phyloP scores from a whole-genome alignment of 2,113 vertebrate species.

The Periophthalmodon schlosseri region DNA sequence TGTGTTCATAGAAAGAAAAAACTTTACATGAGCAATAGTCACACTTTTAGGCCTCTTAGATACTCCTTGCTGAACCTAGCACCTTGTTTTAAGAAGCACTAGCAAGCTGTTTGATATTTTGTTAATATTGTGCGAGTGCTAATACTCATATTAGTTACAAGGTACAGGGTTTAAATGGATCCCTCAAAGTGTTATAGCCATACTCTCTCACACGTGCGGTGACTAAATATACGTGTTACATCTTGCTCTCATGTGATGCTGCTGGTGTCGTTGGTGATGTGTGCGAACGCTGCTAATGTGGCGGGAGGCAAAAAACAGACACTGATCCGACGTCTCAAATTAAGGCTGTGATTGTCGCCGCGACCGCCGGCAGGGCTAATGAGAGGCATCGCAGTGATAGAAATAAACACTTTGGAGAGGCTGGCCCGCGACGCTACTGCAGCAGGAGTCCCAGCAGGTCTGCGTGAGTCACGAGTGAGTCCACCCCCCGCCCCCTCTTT shows the following conservation, averaged over 20 bases:
- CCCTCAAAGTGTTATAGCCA: conserved; percentile 5
- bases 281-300: conserved; percentile 68
- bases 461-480: conserved; percentile 47
- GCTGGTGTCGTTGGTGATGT: conserved; percentile 37
- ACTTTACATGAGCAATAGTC: neutral
- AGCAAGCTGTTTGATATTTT: neutral
- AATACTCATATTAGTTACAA: conserved; percentile 5
- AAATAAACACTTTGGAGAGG: conserved; percentile 69
- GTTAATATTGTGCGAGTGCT: conserved; percentile 10
- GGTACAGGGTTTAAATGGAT: conserved; percentile 4
- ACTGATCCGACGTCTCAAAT: conserved; percentile 68
- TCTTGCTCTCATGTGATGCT: conserved; percentile 31
- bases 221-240: conserved; percentile 15
- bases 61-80: neutral
- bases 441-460: conserved; percentile 65
- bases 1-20: neutral
- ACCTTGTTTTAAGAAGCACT: neutral
- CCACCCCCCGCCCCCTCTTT: conserved; percentile 56
- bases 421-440: conserved; percentile 43
- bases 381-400: conserved; percentile 71
- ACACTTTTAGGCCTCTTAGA: neutral
- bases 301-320: conserved; percentile 57
- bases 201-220: neutral
- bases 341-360: conserved; percentile 72
- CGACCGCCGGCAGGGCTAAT: conserved; percentile 62